phyloP scores from a whole-genome alignment of 2,113 vertebrate species.

The Cygnus buccinator region DNA sequence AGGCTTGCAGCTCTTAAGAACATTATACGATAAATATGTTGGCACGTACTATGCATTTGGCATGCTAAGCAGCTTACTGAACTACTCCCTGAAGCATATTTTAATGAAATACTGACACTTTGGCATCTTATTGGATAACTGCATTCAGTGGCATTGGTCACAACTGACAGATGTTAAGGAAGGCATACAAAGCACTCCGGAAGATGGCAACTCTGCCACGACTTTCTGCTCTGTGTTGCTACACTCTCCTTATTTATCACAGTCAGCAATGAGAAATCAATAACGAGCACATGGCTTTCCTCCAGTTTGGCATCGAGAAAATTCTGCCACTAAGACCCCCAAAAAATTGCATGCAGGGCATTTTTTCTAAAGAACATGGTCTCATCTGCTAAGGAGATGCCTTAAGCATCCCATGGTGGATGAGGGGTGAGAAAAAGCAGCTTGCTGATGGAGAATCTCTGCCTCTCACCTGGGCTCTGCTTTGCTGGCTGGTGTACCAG shows the following conservation, averaged over 20 bases:
- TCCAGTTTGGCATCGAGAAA: slow-evolving; percentile 5
- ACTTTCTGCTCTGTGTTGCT: slow-evolving; percentile 28
- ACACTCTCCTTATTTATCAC: slow-evolving; percentile 32
- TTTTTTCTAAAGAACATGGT: neutral
- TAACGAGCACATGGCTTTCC: neutral
- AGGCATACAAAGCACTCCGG: slow-evolving; percentile 25
- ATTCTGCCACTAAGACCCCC: neutral
- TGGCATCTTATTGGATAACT: slow-evolving; percentile 61
- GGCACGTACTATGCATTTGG: slow-evolving; percentile 20
- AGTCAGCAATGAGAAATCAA: slow-evolving; percentile 41
- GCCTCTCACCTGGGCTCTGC: rapidly evolving
- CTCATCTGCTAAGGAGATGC: neutral
- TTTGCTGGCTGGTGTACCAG: neutral
- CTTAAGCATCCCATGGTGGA: neutral
- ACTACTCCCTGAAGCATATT: slow-evolving; percentile 49
- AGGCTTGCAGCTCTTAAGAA: slow-evolving; percentile 48
- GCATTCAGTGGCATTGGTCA: slow-evolving; percentile 49
- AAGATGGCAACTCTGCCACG: neutral
- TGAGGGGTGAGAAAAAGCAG: neutral
- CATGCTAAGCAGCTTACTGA: slow-evolving; percentile 58
- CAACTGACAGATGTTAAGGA: slow-evolving; percentile 37
- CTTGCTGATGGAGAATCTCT: neutral
- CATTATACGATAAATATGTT: slow-evolving; percentile 56
- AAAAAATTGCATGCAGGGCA: neutral
- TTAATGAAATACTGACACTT: slow-evolving; percentile 68